Evolutionary conservation across 2,113 vertebrate genomes (phyloP), one percentile per base, ranked within the genome.

Genomic region (Pygoscelis antarcticus): DNA sequence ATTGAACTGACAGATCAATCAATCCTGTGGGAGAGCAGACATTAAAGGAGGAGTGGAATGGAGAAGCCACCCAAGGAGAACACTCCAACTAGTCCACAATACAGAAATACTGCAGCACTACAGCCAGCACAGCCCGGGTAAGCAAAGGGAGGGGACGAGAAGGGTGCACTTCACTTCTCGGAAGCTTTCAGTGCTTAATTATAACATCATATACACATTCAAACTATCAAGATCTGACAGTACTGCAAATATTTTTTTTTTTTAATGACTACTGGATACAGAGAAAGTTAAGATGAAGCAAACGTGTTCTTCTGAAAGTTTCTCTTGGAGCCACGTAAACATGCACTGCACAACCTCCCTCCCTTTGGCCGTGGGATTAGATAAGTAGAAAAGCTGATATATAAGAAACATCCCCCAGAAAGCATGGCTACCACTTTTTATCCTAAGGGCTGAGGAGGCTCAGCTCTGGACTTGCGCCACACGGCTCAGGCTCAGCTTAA

Each of bases 241-340:
- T 21, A 64, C 22, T 29, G 38, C 20, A 88, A 69, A 89, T 26
- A 61, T 15, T 13, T 22, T 25, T 34, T 70, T 36, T 52, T 51
- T 42, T 55, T 64, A 87, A 14, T 42, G 83, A 78, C 25, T 78
- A 52, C 13, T 36, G 36, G 36, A 84, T 60, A 78, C 13, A 52
- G 34, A 93, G 25, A 76, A 89, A 78, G 23, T 64, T 89, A 83
- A 81, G 21, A 70, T 30, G 57, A 90, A 84, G 29, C 64, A 84
- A 87, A 36, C 2, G 3, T 16, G 47, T 78, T 81, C 38, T 87
- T 87, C 44, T 77, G 64, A 55, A 75, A 52, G 44, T 61, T 90
- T 82, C 80, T 89, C 57, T 52, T 87, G 30, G 51, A 84, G 34
- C 60, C 34, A 64, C 1, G 32, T 46, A 83, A 70, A 78, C 4